Evolutionary conservation across 2,113 vertebrate species (phyloP), one percentile per base, ranked within the genome.

Genomic region (Chitala chitala): DNA sequence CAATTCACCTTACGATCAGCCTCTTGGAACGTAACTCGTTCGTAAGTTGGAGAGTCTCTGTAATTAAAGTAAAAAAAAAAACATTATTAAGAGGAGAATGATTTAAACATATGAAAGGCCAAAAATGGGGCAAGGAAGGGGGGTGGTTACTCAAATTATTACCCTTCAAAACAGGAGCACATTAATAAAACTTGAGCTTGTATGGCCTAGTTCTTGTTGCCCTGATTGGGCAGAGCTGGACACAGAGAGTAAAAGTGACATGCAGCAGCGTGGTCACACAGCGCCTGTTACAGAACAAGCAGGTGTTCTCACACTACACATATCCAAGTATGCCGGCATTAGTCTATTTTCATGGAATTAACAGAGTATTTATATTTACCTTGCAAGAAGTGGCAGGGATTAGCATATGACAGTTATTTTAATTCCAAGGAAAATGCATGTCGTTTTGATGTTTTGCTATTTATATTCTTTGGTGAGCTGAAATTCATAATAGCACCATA

Each of bases 121-220:
- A 1, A n/a, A n/a, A n/a, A n/a, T n/a, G n/a, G n/a, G n/a, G n/a
- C n/a, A n/a, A n/a, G 20, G 12, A 33, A n/a, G 22, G 3, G 33
- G 54, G 24, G 22, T 58, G 17, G n/a, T 22, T 36, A 46, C 46
- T 31, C 5, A 61, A 64, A 22, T 22, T 31, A 36, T 15, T 12
- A 7, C 46, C 24, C 58, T 36, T 72, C 54, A 29, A 29, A 58
- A 36, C 38, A 73, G 72, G 44, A 64, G 42, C 53, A 15, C 50
- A 71, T 78, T 31, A 75, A 71, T 78, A 78, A 78, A 65, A 64
- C 68, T 74, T 12, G 50, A 54, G 68, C 65, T 38, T 56, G 66
- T 44, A 33, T 78, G 73, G 24, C 77, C 77, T 69, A 78, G 38
- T 66, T 78, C 75, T 73, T 38, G 46, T 50, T 38, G 40, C 42